These are phyloP conservation scores for Xiphorhynchus elegans DNA, from an alignment of 2,113 vertebrate genomes.

Conservation along the genomic window DNA sequence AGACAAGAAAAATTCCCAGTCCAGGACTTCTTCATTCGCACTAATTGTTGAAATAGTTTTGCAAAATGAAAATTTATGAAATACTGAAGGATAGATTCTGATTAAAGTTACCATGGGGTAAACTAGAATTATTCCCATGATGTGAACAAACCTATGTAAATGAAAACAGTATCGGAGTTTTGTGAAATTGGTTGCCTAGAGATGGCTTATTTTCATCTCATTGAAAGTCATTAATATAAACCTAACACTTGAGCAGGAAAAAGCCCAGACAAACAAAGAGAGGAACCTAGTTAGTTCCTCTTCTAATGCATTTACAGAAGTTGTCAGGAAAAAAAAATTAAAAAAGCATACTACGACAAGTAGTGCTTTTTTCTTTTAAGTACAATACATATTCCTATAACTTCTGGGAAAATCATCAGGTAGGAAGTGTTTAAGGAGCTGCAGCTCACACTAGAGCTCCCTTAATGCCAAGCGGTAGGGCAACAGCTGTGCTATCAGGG, in stretches of 20 bases:
- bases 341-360: not conserved
- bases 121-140: not conserved
- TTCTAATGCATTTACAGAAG: not conserved
- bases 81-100: not conserved
- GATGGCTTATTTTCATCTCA: not conserved
- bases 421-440: not conserved
- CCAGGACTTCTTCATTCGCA: not conserved
- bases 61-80: not conserved
- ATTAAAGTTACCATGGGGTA: not conserved
- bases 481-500: not conserved
- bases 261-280: not conserved
- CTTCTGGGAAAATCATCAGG: not conserved
- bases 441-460: not conserved
- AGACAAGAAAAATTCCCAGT: not conserved
- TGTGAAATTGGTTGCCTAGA: not conserved
- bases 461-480: not conserved
- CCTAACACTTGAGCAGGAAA: not conserved
- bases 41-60: not conserved
- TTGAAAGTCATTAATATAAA: not conserved
- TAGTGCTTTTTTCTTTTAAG: not conserved
- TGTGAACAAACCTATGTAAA: not conserved
- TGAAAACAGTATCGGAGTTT: not conserved
- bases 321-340: not conserved
- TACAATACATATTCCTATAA: not conserved
- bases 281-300: not conserved